A percentile compares a stretch with the other conserved stretches of the same genome.
Evolutionary conservation across 2,797 vertebrate genomes (phyloP).

Genomic region (Moxostoma hubbsi): DNA sequence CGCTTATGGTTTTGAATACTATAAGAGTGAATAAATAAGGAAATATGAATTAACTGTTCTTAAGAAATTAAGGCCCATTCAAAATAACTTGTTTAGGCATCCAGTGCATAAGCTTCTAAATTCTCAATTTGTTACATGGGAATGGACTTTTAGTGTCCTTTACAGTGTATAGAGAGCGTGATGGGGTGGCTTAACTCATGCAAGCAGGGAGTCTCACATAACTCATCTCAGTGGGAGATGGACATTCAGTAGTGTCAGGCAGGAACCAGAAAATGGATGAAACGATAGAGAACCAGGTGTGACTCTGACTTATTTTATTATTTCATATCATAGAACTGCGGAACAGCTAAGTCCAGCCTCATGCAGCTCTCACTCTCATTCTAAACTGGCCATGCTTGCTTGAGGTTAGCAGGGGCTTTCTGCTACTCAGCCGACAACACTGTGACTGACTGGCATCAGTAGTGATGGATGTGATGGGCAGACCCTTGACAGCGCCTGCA

Average conservation of each 20-base stretch:
- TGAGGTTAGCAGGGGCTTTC: slow-evolving; percentile 33
- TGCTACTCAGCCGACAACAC: slow-evolving; percentile 49
- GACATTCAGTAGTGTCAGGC: slow-evolving; percentile 52
- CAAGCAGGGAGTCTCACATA: slow-evolving; percentile 63
- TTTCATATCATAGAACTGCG: slow-evolving; percentile 30
- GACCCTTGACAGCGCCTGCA: slow-evolving; percentile 55
- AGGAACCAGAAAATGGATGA: slow-evolving; percentile 62
- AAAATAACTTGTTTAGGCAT: neutral
- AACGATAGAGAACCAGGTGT: slow-evolving; percentile 14
- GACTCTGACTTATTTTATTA: slow-evolving; percentile 29
- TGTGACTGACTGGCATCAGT: slow-evolving; percentile 76
- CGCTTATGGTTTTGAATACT: too few relatives aligned
- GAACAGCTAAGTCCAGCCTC: slow-evolving; percentile 16
- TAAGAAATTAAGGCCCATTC: neutral
- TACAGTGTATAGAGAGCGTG: slow-evolving; percentile 65
- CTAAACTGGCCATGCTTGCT: slow-evolving; percentile 16
- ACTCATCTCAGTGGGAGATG: slow-evolving; percentile 55
- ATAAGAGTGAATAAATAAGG: too few relatives aligned
- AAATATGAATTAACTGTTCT: neutral
- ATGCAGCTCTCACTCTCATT: slow-evolving; percentile 30
- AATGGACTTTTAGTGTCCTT: slow-evolving; percentile 59
- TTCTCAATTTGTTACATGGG: slow-evolving; percentile 50
- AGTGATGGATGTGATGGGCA: slow-evolving; percentile 68
- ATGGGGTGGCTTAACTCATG: slow-evolving; percentile 64
- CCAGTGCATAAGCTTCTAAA: neutral